Conservation (phyloP, 2,113 vertebrate species). For the Camelus dromedarius region DNA sequence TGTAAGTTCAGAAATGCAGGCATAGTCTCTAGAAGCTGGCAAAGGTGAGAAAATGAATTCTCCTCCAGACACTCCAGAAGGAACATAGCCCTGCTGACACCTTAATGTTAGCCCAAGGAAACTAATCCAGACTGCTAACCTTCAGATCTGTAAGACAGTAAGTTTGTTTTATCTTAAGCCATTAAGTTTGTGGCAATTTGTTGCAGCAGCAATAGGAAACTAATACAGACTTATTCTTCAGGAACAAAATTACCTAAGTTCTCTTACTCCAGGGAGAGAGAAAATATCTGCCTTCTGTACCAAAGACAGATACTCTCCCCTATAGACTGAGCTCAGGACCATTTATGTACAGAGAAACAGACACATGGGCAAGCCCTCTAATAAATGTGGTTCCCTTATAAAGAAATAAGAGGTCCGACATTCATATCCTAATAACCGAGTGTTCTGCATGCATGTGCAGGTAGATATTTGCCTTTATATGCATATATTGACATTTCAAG, state of each 20-base stretch:
- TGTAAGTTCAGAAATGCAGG: not conserved
- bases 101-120: not conserved
- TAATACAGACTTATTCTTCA: not conserved
- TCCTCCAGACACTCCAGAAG: not conserved
- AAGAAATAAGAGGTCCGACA: not conserved
- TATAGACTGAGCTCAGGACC: not conserved
- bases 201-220: not conserved
- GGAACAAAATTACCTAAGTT: constrained; percentile 1
- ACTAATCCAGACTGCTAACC: not conserved
- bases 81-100: not conserved
- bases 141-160: not conserved
- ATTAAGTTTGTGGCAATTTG: not conserved
- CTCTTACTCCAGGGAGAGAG: not conserved
- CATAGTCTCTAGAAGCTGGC: not conserved
- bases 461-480: not conserved
- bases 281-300: not conserved
- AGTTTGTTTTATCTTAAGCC: not conserved
- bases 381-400: not conserved
- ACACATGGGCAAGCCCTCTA: not conserved
- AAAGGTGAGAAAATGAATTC: not conserved
- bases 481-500: not conserved
- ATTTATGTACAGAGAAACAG: not conserved
- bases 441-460: not conserved
- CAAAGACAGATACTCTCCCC: not conserved
- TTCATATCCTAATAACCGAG: not conserved